A percentile compares a stretch with the other conserved stretches of the same genome.
These are phyloP conservation scores for Halyomorpha halys DNA, from an alignment of 1,140 invertebrate species.

Conservation along the genomic window DNA sequence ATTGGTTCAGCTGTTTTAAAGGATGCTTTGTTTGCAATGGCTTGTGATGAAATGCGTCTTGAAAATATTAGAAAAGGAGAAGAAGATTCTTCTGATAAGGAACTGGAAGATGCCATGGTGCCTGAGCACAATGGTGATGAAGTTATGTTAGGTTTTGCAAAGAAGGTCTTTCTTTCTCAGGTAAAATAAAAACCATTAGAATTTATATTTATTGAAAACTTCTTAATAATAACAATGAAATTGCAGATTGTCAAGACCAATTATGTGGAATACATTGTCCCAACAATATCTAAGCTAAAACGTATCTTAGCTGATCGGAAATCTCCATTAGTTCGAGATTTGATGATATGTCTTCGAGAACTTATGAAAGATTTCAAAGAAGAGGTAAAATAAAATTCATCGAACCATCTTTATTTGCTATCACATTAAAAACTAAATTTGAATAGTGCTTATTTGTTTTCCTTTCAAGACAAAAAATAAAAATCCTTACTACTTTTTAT, in stretches of 20 bases:
- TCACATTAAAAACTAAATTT: too few relatives aligned
- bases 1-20: constrained; percentile 31
- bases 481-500: too few relatives aligned
- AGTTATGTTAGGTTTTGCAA: background rate
- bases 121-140: background rate
- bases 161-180: constrained; percentile 22
- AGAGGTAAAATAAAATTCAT: constrained; percentile 34
- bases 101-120: constrained; percentile 26
- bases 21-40: constrained; percentile 1
- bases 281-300: constrained; percentile 45
- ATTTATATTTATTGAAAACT: background rate
- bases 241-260: constrained; percentile 42
- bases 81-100: constrained; percentile 36
- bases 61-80: constrained; percentile 30
- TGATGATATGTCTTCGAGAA: constrained; percentile 39
- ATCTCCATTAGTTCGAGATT: constrained; percentile 36
- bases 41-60: constrained; percentile 7
- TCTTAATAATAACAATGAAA: background rate
- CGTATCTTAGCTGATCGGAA: constrained; percentile 37
- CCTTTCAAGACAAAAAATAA: too few relatives aligned
- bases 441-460: too few relatives aligned
- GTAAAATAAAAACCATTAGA: constrained; percentile 1
- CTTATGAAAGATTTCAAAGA: constrained; percentile 45
- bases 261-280: constrained; percentile 46
- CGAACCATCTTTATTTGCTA: too few relatives aligned